phyloP scores from a whole-genome alignment of 2,797 vertebrate genomes.

The Odontamblyopus lacepedii region DNA sequence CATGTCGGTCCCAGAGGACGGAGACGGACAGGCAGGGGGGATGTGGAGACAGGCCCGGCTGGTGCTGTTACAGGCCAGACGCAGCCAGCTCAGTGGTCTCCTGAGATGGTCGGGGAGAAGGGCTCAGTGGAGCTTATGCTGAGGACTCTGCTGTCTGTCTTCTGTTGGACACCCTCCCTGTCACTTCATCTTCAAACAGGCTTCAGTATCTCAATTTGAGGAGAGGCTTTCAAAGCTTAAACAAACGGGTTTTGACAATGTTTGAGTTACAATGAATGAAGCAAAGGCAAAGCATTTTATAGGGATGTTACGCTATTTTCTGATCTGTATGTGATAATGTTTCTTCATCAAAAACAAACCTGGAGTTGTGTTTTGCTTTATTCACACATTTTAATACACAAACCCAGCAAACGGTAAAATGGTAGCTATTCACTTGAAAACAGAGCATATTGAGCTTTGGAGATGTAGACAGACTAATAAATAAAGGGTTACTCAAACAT shows the following conservation, averaged over 20 bases:
- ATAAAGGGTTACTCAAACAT: too few species aligned
- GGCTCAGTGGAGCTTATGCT: slow-evolving; percentile 69
- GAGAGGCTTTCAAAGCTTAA: slow-evolving; percentile 26
- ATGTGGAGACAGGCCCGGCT: slow-evolving; percentile 66
- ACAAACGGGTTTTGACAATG: slow-evolving; percentile 9
- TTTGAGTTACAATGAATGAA: neutral
- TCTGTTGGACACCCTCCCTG: slow-evolving; percentile 60
- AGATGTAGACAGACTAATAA: too few species aligned
- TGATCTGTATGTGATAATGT: too few species aligned
- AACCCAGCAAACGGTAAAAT: too few species aligned
- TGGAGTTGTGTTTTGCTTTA: too few species aligned
- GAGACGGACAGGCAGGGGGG: slow-evolving; percentile 74
- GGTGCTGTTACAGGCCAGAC: slow-evolving; percentile 57
- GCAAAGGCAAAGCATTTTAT: neutral
- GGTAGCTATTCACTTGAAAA: too few species aligned
- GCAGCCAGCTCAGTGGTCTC: slow-evolving; percentile 68
- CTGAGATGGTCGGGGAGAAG: slow-evolving; percentile 65
- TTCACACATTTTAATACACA: too few species aligned
- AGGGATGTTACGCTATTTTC: too few species aligned
- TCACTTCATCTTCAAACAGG: slow-evolving; percentile 48
- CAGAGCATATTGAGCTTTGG: too few species aligned
- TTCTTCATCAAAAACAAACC: too few species aligned
- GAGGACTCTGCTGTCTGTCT: slow-evolving; percentile 52
- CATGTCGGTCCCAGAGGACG: slow-evolving; percentile 74
- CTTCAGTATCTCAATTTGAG: slow-evolving; percentile 61